Conservation (phyloP, 2,113 vertebrate species). For the Centrocercus urophasianus region DNA sequence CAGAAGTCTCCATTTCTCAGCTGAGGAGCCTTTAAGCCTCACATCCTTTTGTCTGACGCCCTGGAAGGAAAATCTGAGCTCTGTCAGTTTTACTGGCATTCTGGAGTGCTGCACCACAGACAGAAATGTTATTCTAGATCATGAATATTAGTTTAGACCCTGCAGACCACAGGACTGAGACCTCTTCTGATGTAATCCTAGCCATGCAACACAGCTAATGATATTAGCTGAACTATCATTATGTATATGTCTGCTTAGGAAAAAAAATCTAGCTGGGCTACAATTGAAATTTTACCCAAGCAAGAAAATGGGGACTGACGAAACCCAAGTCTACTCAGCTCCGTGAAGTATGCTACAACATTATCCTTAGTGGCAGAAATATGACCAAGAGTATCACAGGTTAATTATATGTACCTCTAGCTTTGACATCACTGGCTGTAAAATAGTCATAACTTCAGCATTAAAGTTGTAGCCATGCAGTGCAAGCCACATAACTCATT, state of each 20-base stretch:
- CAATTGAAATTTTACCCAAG: neutral
- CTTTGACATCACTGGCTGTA: slow-evolving; percentile 41
- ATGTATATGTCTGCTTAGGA: neutral
- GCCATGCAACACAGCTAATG: neutral
- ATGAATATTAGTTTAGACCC: slow-evolving; percentile 32
- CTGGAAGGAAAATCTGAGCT: neutral
- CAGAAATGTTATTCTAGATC: slow-evolving; percentile 37
- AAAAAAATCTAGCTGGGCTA: slow-evolving; percentile 17
- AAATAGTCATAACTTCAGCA: slow-evolving; percentile 5
- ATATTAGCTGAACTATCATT: slow-evolving; percentile 21
- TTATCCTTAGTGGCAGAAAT: slow-evolving; percentile 15
- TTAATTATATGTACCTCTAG: slow-evolving; percentile 37
- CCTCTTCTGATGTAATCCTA: slow-evolving; percentile 45
- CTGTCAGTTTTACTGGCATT: neutral
- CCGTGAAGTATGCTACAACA: neutral
- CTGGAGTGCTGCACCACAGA: slow-evolving; percentile 7
- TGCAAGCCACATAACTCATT: neutral
- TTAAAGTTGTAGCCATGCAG: neutral
- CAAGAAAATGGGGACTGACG: neutral
- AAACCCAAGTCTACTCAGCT: neutral
- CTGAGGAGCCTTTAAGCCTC: neutral
- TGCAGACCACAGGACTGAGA: neutral
- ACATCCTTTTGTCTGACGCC: neutral
- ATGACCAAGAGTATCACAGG: neutral
- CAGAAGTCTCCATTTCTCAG: neutral